These are phyloP conservation scores for Mactra quadrangularis DNA, from an alignment of 1,140 invertebrate species.

Conservation along the genomic window DNA sequence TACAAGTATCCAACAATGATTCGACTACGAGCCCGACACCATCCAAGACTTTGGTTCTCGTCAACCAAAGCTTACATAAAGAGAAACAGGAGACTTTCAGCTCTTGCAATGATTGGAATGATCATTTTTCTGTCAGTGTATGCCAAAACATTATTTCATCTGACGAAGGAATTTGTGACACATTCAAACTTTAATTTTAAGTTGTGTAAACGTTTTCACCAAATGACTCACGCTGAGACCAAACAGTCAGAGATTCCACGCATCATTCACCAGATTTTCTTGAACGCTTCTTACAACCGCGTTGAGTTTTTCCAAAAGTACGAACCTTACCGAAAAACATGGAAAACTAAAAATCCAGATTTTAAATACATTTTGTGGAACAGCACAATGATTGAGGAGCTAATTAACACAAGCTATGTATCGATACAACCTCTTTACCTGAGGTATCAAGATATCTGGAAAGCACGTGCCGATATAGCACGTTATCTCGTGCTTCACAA, in stretches of 20 bases:
- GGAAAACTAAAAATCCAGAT: conserved; percentile 44
- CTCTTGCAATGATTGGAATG: background rate
- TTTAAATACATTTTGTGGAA: conserved; percentile 57
- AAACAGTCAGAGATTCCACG: conserved; percentile 25
- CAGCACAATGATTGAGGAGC: conserved; percentile 21
- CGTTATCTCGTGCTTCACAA: conserved; percentile 46
- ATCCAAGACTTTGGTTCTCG: conserved; percentile 4
- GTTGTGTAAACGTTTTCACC: conserved; percentile 52
- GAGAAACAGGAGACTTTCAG: background rate
- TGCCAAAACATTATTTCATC: conserved; percentile 43
- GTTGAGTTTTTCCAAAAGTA: conserved; percentile 38
- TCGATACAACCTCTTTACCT: conserved; percentile 23
- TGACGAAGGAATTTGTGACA: conserved; percentile 39
- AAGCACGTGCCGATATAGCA: conserved; percentile 48
- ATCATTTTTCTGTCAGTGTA: conserved; percentile 37
- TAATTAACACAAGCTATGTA: conserved; percentile 50
- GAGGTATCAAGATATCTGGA: conserved; percentile 31
- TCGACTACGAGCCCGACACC: conserved; percentile 7
- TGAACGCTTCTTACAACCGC: conserved; percentile 35
- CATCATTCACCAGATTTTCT: conserved; percentile 52
- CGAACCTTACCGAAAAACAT: conserved; percentile 30
- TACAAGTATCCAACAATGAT: conserved; percentile 25
- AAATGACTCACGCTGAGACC: conserved; percentile 38
- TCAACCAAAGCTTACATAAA: background rate
- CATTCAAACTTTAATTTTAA: conserved; percentile 59